Conservation (phyloP, 2,797 vertebrate species). For the Falco concolor region DNA sequence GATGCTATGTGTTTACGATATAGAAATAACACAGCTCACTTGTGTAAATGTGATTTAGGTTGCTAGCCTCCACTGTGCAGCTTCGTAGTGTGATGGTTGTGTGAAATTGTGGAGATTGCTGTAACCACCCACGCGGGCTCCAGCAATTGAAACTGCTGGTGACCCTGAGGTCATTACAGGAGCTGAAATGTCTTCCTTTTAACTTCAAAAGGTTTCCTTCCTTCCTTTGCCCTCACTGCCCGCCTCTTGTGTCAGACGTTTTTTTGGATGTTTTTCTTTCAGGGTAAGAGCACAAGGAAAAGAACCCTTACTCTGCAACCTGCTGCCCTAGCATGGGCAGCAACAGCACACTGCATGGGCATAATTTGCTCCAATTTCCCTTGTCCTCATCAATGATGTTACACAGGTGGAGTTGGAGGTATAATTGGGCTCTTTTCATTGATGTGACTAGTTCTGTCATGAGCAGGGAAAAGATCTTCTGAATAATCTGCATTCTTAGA, state of each 20-base stretch:
- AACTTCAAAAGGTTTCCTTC: not conserved
- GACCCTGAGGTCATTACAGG: not conserved
- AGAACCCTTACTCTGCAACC: not conserved
- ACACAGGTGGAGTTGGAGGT: not conserved
- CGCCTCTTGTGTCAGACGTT: not conserved
- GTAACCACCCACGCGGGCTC: not conserved
- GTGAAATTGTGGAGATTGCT: conserved; percentile 9
- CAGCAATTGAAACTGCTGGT: not conserved
- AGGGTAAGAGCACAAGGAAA: not conserved
- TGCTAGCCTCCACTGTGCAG: not conserved
- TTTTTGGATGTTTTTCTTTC: not conserved
- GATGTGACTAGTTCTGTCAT: not conserved
- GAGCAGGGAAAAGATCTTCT: not conserved
- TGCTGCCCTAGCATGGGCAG: accelerated
- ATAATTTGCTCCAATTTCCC: not conserved
- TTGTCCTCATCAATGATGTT: not conserved
- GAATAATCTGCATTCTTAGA: not conserved
- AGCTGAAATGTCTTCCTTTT: conserved; percentile 22
- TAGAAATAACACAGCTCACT: not conserved
- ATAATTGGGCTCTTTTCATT: not conserved
- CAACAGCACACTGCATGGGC: accelerated
- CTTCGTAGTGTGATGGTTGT: conserved; percentile 1
- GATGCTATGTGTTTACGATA: conserved; percentile 34
- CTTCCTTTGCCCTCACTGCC: not conserved
- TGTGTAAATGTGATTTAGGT: not conserved